Evolutionary conservation across 2,888 invertebrate species (phyloP), one percentile per base, ranked within the genome.

Genomic region (Cryptocephalus primarius): DNA sequence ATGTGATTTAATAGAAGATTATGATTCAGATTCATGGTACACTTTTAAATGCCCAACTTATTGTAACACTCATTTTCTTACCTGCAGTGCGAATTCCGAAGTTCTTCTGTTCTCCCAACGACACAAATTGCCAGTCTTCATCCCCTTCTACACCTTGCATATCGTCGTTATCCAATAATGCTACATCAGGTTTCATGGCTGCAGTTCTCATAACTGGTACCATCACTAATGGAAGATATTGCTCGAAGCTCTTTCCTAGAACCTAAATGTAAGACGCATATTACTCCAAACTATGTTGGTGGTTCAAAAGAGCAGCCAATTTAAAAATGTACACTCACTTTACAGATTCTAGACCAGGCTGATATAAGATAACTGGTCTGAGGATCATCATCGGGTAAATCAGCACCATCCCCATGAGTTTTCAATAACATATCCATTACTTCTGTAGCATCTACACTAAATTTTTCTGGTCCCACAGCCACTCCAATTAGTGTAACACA

Each of bases 301-400:
- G 6, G 22, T 22, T 22, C 6, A 22, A 22, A 22, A 22, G 22
- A 4, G 22, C 22, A 22, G 3, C 2, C 36, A 12, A 36, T n/a
- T 11, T 2, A 36, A 36, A 11, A 36, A 36, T 9, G 8, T 12
- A 22, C 11, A 53, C 53, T 48, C 53, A 68, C 69, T 72, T 94
- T 94, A 73, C 99, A 99, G 71, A 99, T 95, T 55, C 99, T 81
- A 0, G 97, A 94, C 99, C 99, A 99, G 1, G 97, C 96, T 0
- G 95, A 93, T 57, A 99, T 97, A 69, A 99, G 83, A 72, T 95
- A 99, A 9, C 93, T 92, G 22, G 95, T 88, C 72, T 95, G 95
- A 1, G 95, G 95, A 72, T 97, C 96, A 65, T 97, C 96, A 51
- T 93, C 93, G 0, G 91, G 85, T 53, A 94, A 70, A 60, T 85